These are phyloP conservation scores for Magallana angulata DNA, from an alignment of 1,140 invertebrate species.

Conservation along the genomic window DNA sequence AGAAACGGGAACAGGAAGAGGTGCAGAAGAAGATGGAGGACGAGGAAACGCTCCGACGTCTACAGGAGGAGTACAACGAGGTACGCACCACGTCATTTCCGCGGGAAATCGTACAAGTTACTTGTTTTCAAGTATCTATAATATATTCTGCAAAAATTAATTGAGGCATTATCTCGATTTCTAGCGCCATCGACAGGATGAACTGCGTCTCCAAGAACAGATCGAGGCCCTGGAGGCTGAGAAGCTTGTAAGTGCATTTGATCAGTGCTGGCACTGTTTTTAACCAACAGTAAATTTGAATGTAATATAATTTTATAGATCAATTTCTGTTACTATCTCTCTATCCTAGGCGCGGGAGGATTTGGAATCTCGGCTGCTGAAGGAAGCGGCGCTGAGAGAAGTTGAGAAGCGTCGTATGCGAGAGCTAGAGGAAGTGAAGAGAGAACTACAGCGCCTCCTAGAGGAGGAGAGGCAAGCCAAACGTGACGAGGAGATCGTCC, in stretches of 20 bases:
- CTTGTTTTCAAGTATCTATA: not conserved
- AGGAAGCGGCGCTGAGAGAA: constrained; percentile 85
- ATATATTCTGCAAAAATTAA: too few relatives aligned
- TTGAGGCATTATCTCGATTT: constrained; percentile 28
- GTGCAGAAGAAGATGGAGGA: constrained; percentile 61
- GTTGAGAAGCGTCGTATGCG: constrained; percentile 86
- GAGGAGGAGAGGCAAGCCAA: constrained; percentile 91
- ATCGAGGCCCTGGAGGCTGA: constrained; percentile 81
- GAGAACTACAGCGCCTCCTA: constrained; percentile 85
- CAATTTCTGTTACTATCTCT: not conserved
- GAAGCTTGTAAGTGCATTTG: constrained; percentile 56
- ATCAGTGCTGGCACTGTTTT: too few relatives aligned
- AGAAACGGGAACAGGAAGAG: constrained; percentile 61
- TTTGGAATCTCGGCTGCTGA: constrained; percentile 73
- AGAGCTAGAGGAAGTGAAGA: constrained; percentile 86
- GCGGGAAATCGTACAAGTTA: not conserved
- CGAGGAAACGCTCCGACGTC: constrained; percentile 59
- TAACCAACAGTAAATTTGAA: not conserved
- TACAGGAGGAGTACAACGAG: constrained; percentile 64
- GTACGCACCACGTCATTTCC: constrained; percentile 48
- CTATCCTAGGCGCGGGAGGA: constrained; percentile 53
- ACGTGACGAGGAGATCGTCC: constrained; percentile 90
- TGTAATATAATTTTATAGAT: not conserved
- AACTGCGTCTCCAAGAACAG: constrained; percentile 57
- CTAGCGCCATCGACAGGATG: constrained; percentile 53